Conservation (phyloP, 2,888 invertebrate genomes). For the Dasypogon diadema region DNA sequence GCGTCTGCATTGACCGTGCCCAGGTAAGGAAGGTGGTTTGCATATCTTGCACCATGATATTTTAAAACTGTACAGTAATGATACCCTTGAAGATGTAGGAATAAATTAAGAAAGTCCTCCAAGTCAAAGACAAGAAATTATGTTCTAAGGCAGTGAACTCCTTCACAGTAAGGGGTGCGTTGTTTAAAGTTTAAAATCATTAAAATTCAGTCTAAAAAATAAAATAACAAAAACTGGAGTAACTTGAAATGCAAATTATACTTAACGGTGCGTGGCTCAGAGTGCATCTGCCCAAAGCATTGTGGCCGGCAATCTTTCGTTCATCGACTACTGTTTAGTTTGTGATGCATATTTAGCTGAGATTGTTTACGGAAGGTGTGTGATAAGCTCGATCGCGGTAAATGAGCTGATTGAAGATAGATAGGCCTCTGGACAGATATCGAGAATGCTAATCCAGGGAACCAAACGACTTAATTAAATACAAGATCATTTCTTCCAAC, state of each 20-base stretch:
- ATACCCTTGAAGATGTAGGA: constrained; percentile 20
- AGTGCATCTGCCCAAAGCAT: constrained; percentile 21
- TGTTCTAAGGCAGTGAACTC: neutral
- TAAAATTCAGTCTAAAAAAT: neutral
- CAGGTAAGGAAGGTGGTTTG: constrained; percentile 5
- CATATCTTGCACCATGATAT: neutral
- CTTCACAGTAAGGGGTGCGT: neutral
- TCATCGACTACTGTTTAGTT: constrained; percentile 25
- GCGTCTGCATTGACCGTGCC: constrained; percentile 10
- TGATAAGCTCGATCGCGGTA: neutral
- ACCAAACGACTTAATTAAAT: constrained; percentile 51
- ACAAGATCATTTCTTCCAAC: constrained; percentile 40
- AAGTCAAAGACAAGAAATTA: constrained; percentile 15
- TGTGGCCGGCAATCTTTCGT: neutral
- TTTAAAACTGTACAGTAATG: constrained; percentile 7
- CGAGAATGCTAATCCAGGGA: constrained; percentile 40
- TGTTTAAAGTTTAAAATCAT: neutral
- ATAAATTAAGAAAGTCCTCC: constrained; percentile 11
- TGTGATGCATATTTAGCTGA: too few species aligned
- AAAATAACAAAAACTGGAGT: constrained; percentile 13
- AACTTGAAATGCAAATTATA: constrained; percentile 37
- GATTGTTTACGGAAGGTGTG: too few species aligned
- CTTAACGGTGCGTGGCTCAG: neutral
- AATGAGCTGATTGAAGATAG: constrained; percentile 35
- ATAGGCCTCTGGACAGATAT: constrained; percentile 39